These are phyloP conservation scores for Oryzias woworae DNA, from an alignment of 2,113 vertebrate species.

Conservation along the genomic window DNA sequence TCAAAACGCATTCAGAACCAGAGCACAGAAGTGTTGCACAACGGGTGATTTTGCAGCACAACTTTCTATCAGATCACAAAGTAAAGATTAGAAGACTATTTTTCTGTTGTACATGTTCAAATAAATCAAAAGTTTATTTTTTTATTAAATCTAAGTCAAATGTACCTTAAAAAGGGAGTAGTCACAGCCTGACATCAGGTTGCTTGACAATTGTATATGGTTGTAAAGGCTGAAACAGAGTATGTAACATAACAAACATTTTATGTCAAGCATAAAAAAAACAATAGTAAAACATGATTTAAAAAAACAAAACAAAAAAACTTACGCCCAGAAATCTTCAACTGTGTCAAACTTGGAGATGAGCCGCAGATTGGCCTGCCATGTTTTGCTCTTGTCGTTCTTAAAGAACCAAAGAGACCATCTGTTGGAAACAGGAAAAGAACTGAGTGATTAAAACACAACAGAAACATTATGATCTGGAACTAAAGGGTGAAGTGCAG, in stretches of 20 bases:
- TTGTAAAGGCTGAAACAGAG: constrained; percentile 89
- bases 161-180: constrained; percentile 98
- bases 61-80: background rate
- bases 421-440: constrained; percentile 72
- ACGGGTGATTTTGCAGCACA: background rate
- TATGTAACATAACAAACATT: background rate
- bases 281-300: no score
- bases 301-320: background rate
- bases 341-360: constrained; percentile 99
- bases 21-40: background rate
- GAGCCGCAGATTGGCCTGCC: constrained; percentile 97
- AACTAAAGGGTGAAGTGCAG: constrained; percentile 22
- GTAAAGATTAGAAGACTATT: no score
- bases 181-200: constrained; percentile 97
- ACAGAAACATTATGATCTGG: constrained; percentile 7
- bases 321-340: constrained; percentile 99
- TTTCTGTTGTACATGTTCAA: no score
- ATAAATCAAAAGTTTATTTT: no score
- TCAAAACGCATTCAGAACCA: constrained; percentile 18
- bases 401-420: constrained; percentile 99
- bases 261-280: background rate
- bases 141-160: constrained; percentile 3
- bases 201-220: constrained; percentile 98
- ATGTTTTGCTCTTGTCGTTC: constrained; percentile 99
- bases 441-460: constrained; percentile 21